phyloP scores from a whole-genome alignment of 2,797 vertebrate genomes.

The Bryconaethiops microstoma region DNA sequence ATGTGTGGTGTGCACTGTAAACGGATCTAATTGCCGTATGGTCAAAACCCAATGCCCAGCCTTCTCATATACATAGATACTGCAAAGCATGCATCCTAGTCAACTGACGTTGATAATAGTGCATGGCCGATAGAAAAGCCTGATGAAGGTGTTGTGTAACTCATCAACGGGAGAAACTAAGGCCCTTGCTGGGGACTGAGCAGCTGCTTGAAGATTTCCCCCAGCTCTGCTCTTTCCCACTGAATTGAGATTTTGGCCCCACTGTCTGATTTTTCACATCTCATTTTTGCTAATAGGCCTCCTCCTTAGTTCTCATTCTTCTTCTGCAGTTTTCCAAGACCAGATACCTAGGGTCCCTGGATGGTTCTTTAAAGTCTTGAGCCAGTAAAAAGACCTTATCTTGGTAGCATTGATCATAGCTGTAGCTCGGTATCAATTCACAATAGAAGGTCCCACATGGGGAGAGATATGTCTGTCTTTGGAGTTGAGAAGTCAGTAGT shows the following conservation, averaged over 20 bases:
- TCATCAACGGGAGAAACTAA: conserved; percentile 29
- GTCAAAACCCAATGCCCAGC: background rate
- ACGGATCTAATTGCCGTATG: background rate
- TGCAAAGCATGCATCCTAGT: background rate
- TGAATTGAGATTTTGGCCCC: conserved; percentile 22
- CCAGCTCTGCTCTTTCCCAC: conserved; percentile 15
- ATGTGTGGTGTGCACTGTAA: background rate
- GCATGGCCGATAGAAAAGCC: conserved; percentile 27
- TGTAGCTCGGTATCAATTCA: background rate
- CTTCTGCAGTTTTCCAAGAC: conserved; percentile 11
- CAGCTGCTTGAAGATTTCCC: conserved; percentile 35
- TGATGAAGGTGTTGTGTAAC: conserved; percentile 42
- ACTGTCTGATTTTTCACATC: conserved; percentile 18
- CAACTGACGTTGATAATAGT: background rate
- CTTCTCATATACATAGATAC: background rate
- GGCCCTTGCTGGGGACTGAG: conserved; percentile 26
- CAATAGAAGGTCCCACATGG: background rate
- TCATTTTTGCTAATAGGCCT: conserved; percentile 21
- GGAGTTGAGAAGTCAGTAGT: background rate
- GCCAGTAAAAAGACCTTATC: background rate
- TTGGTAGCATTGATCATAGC: conserved; percentile 1
- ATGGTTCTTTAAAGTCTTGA: conserved; percentile 1
- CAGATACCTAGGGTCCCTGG: conserved; percentile 9
- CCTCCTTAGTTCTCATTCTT: conserved; percentile 3
- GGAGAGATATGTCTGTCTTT: background rate